phyloP scores from a whole-genome alignment of 2,797 vertebrate genomes.

The Pteronotus mesoamericanus region DNA sequence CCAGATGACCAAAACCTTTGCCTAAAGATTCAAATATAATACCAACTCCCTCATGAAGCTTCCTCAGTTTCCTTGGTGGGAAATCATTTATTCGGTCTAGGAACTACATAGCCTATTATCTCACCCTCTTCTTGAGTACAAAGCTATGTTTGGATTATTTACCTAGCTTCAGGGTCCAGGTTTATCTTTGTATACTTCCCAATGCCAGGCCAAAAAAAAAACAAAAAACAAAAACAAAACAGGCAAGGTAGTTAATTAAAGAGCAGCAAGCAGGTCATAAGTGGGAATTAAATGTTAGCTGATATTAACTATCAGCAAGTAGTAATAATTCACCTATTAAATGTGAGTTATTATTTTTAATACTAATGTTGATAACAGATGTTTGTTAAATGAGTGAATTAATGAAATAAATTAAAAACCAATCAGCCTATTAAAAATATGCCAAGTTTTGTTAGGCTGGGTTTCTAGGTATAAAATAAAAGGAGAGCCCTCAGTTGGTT shows the following conservation, averaged over 20 bases:
- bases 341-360: neutral
- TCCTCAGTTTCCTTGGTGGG: neutral
- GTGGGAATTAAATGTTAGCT: neutral
- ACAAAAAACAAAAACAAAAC: too few species aligned
- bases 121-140: neutral
- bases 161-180: neutral
- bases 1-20: neutral
- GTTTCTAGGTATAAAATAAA: neutral
- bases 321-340: neutral
- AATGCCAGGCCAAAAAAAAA: neutral
- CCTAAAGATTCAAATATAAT: neutral
- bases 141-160: neutral
- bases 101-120: neutral
- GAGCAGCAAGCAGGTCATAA: neutral
- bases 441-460: neutral
- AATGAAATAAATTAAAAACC: conserved; percentile 17
- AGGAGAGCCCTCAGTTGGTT: neutral
- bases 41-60: neutral
- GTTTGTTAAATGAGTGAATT: neutral
- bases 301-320: neutral
- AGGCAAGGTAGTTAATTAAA: neutral
- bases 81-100: neutral
- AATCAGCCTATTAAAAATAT: neutral
- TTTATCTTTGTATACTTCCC: neutral
- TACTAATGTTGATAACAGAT: neutral